Evolutionary conservation across 2,797 vertebrate species (phyloP).

Genomic region (Borostomias antarcticus): DNA sequence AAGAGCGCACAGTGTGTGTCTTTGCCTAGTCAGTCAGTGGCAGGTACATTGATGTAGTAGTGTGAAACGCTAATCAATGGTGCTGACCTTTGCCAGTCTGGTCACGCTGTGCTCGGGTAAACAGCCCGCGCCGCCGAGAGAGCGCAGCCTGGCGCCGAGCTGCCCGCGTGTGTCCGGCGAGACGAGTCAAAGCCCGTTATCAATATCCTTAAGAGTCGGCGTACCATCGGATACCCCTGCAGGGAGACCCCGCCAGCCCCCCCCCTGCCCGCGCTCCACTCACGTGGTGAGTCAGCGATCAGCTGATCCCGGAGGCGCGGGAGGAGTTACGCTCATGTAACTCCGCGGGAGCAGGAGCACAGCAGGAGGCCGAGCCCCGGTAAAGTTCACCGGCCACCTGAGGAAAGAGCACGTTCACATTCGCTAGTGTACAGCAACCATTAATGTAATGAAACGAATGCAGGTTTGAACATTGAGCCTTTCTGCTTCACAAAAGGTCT

Average conservation of each 20-base stretch:
- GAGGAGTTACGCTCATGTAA: too few species aligned
- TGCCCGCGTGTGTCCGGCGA: constrained; percentile 27
- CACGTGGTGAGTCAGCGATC: too few species aligned
- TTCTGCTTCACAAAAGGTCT: neutral
- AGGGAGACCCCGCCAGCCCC: constrained; percentile 17
- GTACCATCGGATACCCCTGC: neutral
- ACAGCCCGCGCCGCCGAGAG: constrained; percentile 40
- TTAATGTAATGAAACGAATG: neutral
- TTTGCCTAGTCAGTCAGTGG: constrained; percentile 28
- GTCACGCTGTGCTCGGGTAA: constrained; percentile 54
- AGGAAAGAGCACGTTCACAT: neutral
- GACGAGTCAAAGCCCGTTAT: constrained; percentile 14
- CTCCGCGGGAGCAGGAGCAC: too few species aligned
- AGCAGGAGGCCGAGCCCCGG: too few species aligned
- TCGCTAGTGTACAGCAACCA: neutral
- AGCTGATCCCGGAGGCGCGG: too few species aligned
- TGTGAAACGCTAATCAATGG: constrained; percentile 64
- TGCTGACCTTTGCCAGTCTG: constrained; percentile 61
- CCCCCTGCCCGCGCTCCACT: neutral
- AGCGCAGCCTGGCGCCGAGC: constrained; percentile 28
- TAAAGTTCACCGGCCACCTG: too few species aligned
- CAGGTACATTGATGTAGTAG: constrained; percentile 52
- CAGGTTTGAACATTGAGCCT: neutral
- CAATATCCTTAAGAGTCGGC: neutral
- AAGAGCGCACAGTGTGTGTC: constrained; percentile 14